Conservation (phyloP, 2,797 vertebrate genomes). For the Hippocampus kuda region DNA sequence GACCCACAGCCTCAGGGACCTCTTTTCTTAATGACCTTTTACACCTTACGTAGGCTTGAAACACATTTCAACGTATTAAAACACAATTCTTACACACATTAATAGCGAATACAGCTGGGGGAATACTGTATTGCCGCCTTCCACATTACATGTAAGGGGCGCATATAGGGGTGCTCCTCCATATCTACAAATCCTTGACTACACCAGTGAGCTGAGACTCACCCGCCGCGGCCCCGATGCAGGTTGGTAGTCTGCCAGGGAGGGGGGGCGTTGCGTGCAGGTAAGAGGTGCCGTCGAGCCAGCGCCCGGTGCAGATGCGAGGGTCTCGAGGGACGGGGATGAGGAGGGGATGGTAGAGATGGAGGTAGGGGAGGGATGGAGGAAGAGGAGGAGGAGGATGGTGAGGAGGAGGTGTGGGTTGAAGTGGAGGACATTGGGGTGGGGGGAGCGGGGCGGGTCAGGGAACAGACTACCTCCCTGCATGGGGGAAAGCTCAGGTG, state of each 20-base stretch:
- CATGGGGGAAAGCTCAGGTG: conserved; percentile 75
- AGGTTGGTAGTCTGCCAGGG: conserved; percentile 78
- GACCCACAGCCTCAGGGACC: background rate
- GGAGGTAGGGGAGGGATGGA: conserved; percentile 5
- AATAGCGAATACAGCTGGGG: background rate
- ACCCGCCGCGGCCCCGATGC: conserved; percentile 70
- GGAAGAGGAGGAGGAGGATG: conserved; percentile 11
- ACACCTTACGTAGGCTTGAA: background rate
- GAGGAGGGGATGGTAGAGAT: conserved; percentile 18
- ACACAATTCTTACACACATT: background rate
- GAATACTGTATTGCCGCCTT: background rate
- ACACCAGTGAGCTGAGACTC: conserved; percentile 65
- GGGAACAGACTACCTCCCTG: conserved; percentile 76
- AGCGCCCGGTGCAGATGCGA: conserved; percentile 64
- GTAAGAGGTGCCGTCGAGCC: conserved; percentile 69
- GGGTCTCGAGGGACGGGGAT: conserved; percentile 44
- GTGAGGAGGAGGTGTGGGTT: conserved; percentile 32
- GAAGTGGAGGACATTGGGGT: conserved; percentile 11
- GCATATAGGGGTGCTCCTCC: conserved; percentile 41
- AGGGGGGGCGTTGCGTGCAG: conserved; percentile 66
- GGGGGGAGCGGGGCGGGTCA: conserved; percentile 38
- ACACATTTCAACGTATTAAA: background rate
- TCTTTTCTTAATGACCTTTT: background rate
- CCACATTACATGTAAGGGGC: conserved; percentile 9
- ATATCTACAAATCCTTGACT: conserved; percentile 58